phyloP scores from a whole-genome alignment of 2,113 vertebrate genomes.

The Aptenodytes forsteri region DNA sequence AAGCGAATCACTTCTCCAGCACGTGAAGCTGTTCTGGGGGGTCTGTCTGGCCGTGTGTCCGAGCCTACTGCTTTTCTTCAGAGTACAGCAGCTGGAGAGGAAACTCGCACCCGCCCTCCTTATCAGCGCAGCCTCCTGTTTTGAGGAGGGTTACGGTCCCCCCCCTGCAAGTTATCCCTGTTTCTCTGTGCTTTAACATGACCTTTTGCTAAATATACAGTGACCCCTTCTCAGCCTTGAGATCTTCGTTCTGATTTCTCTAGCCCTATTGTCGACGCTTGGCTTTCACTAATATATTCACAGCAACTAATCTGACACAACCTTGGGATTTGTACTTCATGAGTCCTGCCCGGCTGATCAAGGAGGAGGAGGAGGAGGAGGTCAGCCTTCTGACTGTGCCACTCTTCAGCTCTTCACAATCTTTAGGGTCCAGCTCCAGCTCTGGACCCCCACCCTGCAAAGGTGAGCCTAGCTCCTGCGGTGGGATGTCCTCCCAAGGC shows the following conservation, averaged over 20 bases:
- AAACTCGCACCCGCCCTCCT: rapidly evolving
- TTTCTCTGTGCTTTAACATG: background rate
- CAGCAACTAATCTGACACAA: background rate
- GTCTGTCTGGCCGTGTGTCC: background rate
- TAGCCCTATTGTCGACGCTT: background rate
- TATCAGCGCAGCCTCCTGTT: background rate
- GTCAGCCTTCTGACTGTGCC: background rate
- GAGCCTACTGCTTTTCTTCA: background rate
- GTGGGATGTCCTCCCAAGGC: background rate
- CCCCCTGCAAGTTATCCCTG: background rate
- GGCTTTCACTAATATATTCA: background rate
- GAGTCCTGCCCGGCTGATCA: background rate
- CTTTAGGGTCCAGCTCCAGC: background rate
- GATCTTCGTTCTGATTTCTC: background rate
- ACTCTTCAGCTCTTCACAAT: background rate
- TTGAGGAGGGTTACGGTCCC: background rate
- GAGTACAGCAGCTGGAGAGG: background rate
- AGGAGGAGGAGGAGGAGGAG: background rate
- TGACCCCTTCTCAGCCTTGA: background rate
- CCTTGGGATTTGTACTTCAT: background rate
- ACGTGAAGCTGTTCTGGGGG: background rate
- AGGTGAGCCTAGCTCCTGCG: background rate
- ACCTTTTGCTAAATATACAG: background rate
- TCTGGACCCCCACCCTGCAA: background rate
- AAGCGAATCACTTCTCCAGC: background rate